These are phyloP conservation scores for Machaerirhynchus nigripectus DNA, from an alignment of 2,113 vertebrate species.

Conservation along the genomic window DNA sequence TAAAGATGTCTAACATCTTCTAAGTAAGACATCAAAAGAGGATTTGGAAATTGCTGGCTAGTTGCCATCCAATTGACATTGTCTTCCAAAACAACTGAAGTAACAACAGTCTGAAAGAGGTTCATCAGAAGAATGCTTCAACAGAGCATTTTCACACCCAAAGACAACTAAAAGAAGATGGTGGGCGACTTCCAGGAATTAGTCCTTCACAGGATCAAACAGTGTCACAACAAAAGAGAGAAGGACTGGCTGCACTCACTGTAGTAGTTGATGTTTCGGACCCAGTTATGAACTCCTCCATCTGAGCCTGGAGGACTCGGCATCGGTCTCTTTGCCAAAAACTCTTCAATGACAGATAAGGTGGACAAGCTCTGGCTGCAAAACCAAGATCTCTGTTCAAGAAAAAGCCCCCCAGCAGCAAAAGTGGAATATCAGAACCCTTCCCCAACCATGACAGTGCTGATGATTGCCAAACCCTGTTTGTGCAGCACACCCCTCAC, in stretches of 20 bases:
- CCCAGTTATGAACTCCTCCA: slow-evolving; percentile 83
- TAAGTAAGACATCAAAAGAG: not conserved
- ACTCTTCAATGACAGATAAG: slow-evolving; percentile 95
- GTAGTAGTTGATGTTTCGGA: slow-evolving; percentile 94
- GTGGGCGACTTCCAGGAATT: not conserved
- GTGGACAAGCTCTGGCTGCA: slow-evolving; percentile 96
- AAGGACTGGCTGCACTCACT: slow-evolving; percentile 78
- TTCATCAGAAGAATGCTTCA: not conserved
- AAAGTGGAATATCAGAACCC: not conserved
- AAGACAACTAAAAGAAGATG: not conserved
- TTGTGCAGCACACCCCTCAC: not conserved
- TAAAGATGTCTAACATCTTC: not conserved
- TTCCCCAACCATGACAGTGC: not conserved
- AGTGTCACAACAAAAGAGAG: not conserved
- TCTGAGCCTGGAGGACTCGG: slow-evolving; percentile 76
- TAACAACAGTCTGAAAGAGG: not conserved
- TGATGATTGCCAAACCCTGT: not conserved
- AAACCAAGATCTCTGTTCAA: slow-evolving; percentile 45
- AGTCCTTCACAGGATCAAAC: not conserved
- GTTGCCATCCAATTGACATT: not conserved
- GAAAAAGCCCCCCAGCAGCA: not conserved
- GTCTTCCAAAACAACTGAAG: not conserved
- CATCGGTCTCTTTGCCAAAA: slow-evolving; percentile 87
- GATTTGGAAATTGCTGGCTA: not conserved
- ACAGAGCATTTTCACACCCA: not conserved